These are phyloP conservation scores for Lycodopsis pacificus DNA, from an alignment of 2,797 vertebrate species.

Conservation along the genomic window DNA sequence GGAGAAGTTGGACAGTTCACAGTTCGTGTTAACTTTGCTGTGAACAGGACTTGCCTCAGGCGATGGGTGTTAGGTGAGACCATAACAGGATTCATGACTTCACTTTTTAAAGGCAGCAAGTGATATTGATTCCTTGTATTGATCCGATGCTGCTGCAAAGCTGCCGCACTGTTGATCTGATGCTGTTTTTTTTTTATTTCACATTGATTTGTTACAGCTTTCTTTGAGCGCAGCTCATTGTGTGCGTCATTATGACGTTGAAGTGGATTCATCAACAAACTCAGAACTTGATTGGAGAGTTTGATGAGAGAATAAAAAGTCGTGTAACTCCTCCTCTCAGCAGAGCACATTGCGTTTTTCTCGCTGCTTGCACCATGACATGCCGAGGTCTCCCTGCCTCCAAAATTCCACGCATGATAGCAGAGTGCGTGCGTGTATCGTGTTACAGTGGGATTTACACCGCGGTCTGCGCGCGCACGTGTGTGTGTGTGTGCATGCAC, in stretches of 20 bases:
- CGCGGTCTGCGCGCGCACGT: background rate
- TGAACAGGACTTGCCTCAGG: conserved; percentile 5
- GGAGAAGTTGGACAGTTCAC: background rate
- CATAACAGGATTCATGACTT: conserved; percentile 40
- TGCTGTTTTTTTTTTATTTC: conserved; percentile 33
- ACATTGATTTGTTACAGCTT: conserved; percentile 38
- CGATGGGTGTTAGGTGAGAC: conserved; percentile 37
- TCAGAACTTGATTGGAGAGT: conserved; percentile 13
- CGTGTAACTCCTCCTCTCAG: background rate
- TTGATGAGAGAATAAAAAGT: background rate
- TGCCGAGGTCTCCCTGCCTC: conserved; percentile 17
- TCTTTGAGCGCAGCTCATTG: background rate
- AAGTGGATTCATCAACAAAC: conserved; percentile 23
- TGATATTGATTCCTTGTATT: conserved; percentile 42
- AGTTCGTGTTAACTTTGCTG: conserved; percentile 9
- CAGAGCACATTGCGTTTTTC: conserved; percentile 11
- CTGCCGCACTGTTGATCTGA: conserved; percentile 16
- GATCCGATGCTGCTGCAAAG: conserved; percentile 42
- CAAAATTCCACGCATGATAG: conserved; percentile 5
- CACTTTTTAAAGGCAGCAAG: conserved; percentile 23
- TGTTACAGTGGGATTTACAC: conserved; percentile 44
- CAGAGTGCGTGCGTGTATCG: conserved; percentile 28
- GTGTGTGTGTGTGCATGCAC: background rate
- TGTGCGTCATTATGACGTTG: background rate
- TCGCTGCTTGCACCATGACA: conserved; percentile 48